Percentiles rank a stretch among this genome's conserved stretches.
Evolutionary conservation across 2,888 invertebrate genomes (phyloP).

Genomic region (Anthophora plumipes): DNA sequence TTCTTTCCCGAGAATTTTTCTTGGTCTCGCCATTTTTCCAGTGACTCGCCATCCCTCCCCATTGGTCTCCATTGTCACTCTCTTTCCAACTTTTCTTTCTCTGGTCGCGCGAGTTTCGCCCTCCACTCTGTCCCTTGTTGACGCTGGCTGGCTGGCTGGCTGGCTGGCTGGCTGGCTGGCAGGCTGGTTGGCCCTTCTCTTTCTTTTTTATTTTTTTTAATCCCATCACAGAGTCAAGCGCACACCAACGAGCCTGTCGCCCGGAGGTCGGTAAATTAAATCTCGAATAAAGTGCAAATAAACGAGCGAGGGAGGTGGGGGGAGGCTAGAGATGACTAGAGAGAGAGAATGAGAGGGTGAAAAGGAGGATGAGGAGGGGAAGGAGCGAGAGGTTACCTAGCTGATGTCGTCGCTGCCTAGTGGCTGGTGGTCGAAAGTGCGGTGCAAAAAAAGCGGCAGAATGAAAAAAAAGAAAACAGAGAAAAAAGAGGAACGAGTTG

Average conservation of each 20-base stretch:
- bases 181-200: conserved; percentile 29
- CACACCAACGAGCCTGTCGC: conserved; percentile 74
- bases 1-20: conserved; percentile 49
- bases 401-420: conserved; percentile 43
- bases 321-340: conserved; percentile 44
- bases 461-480: conserved; percentile 62
- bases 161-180: conserved; percentile 24
- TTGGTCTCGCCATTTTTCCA: conserved; percentile 67
- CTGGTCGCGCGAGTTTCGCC: conserved; percentile 31
- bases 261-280: conserved; percentile 83
- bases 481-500: conserved; percentile 30
- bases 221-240: conserved; percentile 76
- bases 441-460: conserved; percentile 68
- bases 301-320: conserved; percentile 74
- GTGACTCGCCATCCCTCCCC: conserved; percentile 55
- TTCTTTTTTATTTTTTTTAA: conserved; percentile 71
- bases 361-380: background rate
- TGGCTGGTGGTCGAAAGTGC: conserved; percentile 75
- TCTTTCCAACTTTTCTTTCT: conserved; percentile 72
- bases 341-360: background rate
- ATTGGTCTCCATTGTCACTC: conserved; percentile 59
- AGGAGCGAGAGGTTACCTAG: conserved; percentile 52
- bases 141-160: conserved; percentile 48
- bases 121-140: conserved; percentile 22
- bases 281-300: conserved; percentile 84